Percentiles rank a stretch among this genome's conserved stretches.
Conservation (phyloP, 2,888 invertebrate genomes). For the Oeneis ivallda region DNA sequence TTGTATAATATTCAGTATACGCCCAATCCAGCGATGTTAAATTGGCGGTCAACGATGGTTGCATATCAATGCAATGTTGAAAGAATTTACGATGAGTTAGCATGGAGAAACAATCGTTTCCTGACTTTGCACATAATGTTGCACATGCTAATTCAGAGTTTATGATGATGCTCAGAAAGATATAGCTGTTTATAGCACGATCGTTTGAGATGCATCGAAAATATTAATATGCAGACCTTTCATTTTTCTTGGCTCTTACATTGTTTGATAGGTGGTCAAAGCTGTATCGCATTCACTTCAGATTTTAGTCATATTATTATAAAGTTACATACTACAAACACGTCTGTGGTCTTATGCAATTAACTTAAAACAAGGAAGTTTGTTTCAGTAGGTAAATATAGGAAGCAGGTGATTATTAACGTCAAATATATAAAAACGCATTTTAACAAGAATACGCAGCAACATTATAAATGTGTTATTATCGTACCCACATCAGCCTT, state of each 20-base stretch:
- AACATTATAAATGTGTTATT: slow-evolving; percentile 43
- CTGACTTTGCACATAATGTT: slow-evolving; percentile 55
- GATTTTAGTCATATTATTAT: not conserved
- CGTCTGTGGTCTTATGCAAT: slow-evolving; percentile 23
- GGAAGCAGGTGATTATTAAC: slow-evolving; percentile 37
- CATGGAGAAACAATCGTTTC: slow-evolving; percentile 55
- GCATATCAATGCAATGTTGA: slow-evolving; percentile 54
- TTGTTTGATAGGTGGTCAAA: not conserved
- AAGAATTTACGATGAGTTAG: slow-evolving; percentile 48
- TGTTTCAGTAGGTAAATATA: slow-evolving; percentile 33
- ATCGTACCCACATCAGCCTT: slow-evolving; percentile 41
- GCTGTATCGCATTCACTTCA: not conserved
- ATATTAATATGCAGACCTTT: slow-evolving; percentile 1
- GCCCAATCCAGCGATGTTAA: slow-evolving; percentile 47
- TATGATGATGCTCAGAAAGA: slow-evolving; percentile 41
- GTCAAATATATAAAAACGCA: slow-evolving; percentile 35
- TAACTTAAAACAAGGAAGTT: slow-evolving; percentile 24
- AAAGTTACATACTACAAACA: not conserved
- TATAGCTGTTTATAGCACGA: slow-evolving; percentile 42
- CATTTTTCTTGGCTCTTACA: too few relatives aligned
- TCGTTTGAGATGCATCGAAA: slow-evolving; percentile 4
- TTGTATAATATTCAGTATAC: slow-evolving; percentile 45
- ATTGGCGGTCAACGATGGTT: slow-evolving; percentile 53
- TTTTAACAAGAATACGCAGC: slow-evolving; percentile 39
- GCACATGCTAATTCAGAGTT: slow-evolving; percentile 53